Evolutionary conservation across 1,140 invertebrate genomes (phyloP), one percentile per base, ranked within the genome.

Genomic region (Elymnias hypermnestra): DNA sequence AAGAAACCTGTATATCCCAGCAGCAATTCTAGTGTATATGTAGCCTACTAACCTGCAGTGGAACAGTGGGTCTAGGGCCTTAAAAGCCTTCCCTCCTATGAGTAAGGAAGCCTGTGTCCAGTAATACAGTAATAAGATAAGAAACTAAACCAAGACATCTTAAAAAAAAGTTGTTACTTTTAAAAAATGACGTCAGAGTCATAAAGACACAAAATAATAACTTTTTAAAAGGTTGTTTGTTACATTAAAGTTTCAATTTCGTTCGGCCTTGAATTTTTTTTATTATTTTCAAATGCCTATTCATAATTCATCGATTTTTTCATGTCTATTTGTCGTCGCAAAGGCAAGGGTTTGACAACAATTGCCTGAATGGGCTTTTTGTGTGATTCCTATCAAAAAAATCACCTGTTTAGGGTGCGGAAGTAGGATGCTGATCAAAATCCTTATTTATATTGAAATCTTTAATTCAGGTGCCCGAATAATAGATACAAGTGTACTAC

Each of bases 361-460:
- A 68, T 71, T 46, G 58, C 36, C 39, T 73, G 59, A 62, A 71
- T 64, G 50, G 60, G 15, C 53, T 65, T 73, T 73, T 73, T 66
- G 51, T 50, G 9, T 52, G 52, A 36, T 36, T 9, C 59, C 52
- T 59, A 44, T 45, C 48, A 50, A 29, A 26, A 46, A 57, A 68
- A 57, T 67, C 72, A 77, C 73, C 73, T 75, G 73, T 69, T 40
- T 10, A 40, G 64, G 64, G 54, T 52, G 29, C 70, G 74, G 76
- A 81, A 76, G 65, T 60, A 39, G 72, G 65, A 75, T 65, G 72
- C 64, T 45, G 70, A 75, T 76, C 52, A 56, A 60, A 62, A 57
- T 56, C 41, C 26, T 45, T 55, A 69, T 63, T 56, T 57, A 37
- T 37, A 68, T 62, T 65, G 45, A 41, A 65, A 57, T 23, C 51